These are phyloP conservation scores for Heterodera filipjevi DNA, from an alignment of 2,888 invertebrate genomes.

Conservation along the genomic window DNA sequence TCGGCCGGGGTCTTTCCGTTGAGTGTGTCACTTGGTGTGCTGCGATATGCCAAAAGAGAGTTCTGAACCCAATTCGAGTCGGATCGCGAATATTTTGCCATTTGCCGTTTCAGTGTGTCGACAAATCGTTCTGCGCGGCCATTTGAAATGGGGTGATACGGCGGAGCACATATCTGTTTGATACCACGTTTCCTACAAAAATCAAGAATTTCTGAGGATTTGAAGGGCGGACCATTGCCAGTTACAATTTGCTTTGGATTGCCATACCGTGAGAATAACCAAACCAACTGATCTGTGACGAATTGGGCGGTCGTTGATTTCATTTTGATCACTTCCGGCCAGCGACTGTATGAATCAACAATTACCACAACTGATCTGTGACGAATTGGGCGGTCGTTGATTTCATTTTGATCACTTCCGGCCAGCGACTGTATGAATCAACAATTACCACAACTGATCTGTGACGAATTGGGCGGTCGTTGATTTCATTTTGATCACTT, in stretches of 20 bases:
- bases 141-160: no score
- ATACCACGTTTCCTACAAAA: no score
- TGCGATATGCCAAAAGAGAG: not conserved
- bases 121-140: not conserved
- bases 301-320: conserved; percentile 37
- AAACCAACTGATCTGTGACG: conserved; percentile 33
- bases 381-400: conserved; percentile 39
- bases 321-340: conserved; percentile 32
- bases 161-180: no score
- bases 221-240: not conserved
- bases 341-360: no score
- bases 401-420: conserved; percentile 28
- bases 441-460: no score
- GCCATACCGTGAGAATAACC: conserved; percentile 47
- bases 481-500: conserved; percentile 22
- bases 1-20: conserved; percentile 19
- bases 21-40: conserved; percentile 11
- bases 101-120: not conserved
- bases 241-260: not conserved
- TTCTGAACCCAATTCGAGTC: not conserved
- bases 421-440: no score
- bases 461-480: conserved; percentile 33
- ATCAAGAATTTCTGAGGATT: no score
- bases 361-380: no score
- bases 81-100: not conserved